A percentile compares a stretch with the other conserved stretches of the same genome.
Evolutionary conservation across 2,797 vertebrate genomes (phyloP).

Genomic region (Diplodus sargus): DNA sequence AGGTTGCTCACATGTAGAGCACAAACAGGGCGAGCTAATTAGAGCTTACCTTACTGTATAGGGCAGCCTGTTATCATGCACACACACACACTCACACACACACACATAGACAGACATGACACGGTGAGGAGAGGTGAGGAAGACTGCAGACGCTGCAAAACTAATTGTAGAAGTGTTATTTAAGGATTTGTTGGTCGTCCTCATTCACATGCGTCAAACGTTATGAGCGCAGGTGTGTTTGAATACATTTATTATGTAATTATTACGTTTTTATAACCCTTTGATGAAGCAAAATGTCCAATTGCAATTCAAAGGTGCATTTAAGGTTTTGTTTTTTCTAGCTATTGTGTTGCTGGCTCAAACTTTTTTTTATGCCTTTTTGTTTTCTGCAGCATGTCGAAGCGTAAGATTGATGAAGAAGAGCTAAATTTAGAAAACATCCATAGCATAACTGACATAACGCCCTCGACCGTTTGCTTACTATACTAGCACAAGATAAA

Average conservation of each 20-base stretch:
- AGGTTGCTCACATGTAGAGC: conserved; percentile 33
- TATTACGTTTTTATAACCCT: not conserved
- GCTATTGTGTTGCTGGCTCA: accelerated
- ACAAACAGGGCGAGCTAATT: conserved; percentile 47
- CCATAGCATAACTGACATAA: conserved; percentile 2
- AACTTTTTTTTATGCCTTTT: conserved; percentile 2
- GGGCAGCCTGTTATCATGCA: conserved; percentile 3
- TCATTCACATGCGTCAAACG: conserved; percentile 2
- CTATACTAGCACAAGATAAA: conserved; percentile 42
- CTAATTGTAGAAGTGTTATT: conserved; percentile 27
- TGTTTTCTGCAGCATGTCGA: not conserved
- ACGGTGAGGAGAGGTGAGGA: not conserved
- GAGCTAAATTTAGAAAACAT: conserved; percentile 17
- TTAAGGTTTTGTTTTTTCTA: not conserved
- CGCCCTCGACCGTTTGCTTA: conserved; percentile 13
- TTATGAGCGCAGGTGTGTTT: not conserved
- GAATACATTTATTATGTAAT: conserved; percentile 17
- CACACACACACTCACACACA: conserved; percentile 14
- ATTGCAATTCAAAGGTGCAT: not conserved
- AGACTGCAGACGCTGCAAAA: conserved; percentile 26
- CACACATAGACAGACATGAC: conserved; percentile 3
- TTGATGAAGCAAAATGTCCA: not conserved
- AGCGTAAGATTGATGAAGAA: conserved; percentile 11
- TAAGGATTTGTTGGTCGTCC: not conserved
- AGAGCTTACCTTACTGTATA: conserved; percentile 33